Evolutionary conservation across 2,113 vertebrate genomes (phyloP), one percentile per base, ranked within the genome.

Genomic region (Lepus timidus): DNA sequence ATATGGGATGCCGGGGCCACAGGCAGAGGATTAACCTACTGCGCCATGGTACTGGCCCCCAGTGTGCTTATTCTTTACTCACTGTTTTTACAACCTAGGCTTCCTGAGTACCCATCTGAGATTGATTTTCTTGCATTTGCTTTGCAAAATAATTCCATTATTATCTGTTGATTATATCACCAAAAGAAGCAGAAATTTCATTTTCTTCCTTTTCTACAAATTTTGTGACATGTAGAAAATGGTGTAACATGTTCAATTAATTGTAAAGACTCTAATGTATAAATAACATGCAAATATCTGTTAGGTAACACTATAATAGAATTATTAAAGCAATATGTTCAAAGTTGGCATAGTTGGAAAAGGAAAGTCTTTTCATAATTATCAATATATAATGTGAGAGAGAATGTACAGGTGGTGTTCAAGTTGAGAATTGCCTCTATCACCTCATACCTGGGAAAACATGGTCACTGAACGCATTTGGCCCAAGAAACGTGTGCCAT

Each of bases 251-350:
- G 36, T 25, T 89, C 33, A 76, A 12, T 25, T 92, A 44, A 58
- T 62, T 68, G 9, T 55, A 49, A 23, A 49, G 27, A 71, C 0
- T 49, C 1, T 78, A 85, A 4, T 78, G 13, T 39, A 73, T 82
- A 70, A 61, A 88, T 44, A 80, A 96, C 73, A 70, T 10, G 67
- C 44, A 88, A 85, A 95, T 68, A 29, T 16, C 64, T 73, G 3
- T 67, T 13, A 61, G 51, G 31, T 62, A 62, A 27, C 3, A 64
- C 3, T 6, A 83, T 31, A 27, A 90, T 6, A 9, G n/a, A 74
- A 52, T 70, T 87, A 64, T 23, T 73, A 73, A 71, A 88, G 51
- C 6, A 70, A n/a, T 12, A 4, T 86, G 5, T 58, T 82, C 14
- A 68, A 39, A 27, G 36, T 68, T 67, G 4, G 3, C 74, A 62